These are phyloP conservation scores for Nansenia antarctica DNA, from an alignment of 2,113 vertebrate species.

Conservation along the genomic window DNA sequence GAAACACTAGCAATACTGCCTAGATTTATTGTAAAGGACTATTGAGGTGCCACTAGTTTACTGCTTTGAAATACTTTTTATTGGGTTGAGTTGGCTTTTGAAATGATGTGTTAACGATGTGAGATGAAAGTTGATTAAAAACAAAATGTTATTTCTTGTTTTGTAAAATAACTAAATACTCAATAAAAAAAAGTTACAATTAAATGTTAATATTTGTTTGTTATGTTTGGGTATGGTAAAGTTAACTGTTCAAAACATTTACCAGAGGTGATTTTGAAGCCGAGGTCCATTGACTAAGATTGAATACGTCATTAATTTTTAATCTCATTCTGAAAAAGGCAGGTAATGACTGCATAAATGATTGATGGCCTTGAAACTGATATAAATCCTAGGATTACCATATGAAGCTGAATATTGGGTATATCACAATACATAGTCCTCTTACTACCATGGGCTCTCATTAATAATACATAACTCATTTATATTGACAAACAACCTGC, in stretches of 20 bases:
- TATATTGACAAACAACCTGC: neutral
- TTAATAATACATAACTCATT: neutral
- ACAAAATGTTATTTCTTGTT: neutral
- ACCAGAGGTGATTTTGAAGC: conserved; percentile 9
- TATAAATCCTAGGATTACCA: conserved; percentile 30
- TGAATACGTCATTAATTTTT: conserved; percentile 61
- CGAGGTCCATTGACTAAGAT: conserved; percentile 1
- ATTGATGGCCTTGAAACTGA: conserved; percentile 64
- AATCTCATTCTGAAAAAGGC: conserved; percentile 45
- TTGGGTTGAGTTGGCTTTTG: too few species aligned
- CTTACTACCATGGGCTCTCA: too few species aligned
- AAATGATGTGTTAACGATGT: neutral
- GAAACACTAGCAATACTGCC: neutral
- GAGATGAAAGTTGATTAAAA: neutral
- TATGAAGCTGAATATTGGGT: conserved; percentile 11
- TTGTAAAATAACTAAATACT: neutral
- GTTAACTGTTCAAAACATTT: conserved; percentile 12
- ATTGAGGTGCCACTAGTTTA: neutral
- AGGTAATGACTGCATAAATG: conserved; percentile 56
- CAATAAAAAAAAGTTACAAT: neutral
- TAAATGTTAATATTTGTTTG: neutral
- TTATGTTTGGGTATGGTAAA: neutral
- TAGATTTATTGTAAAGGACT: neutral
- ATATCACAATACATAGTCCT: neutral
- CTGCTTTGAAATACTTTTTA: neutral